phyloP scores from a whole-genome alignment of 2,888 invertebrate genomes.

The Arenicola marina region DNA sequence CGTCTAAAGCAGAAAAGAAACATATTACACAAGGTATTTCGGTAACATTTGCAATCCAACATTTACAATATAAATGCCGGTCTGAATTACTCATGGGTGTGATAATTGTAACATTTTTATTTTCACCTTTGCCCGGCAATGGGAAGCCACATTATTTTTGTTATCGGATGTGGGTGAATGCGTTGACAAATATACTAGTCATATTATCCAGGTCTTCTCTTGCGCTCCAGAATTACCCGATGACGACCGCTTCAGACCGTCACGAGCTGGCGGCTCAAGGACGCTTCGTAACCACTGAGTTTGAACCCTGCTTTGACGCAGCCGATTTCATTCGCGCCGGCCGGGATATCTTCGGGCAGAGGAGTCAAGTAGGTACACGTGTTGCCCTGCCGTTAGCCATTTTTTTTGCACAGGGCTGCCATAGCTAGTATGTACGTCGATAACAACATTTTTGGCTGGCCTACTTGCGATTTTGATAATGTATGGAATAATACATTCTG shows the following conservation, averaged over 20 bases:
- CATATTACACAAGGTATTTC: no score
- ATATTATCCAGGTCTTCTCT: neutral
- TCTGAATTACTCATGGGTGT: no score
- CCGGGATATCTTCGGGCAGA: slow-evolving; percentile 27
- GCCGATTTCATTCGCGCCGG: slow-evolving; percentile 34
- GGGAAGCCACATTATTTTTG: no score
- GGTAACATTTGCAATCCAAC: no score
- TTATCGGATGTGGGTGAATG: neutral
- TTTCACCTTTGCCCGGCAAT: no score
- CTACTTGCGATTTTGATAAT: no score
- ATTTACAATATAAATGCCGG: no score
- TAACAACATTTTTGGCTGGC: no score
- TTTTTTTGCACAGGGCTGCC: neutral
- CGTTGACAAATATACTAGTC: neutral
- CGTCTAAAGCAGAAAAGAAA: no score
- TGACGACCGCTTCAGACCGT: slow-evolving; percentile 18
- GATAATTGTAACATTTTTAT: no score
- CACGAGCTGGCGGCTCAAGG: slow-evolving; percentile 28
- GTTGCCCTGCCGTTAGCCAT: neutral
- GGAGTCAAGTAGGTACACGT: slow-evolving; percentile 30
- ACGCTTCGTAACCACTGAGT: slow-evolving; percentile 34
- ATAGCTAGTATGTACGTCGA: no score
- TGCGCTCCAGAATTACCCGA: slow-evolving; percentile 24
- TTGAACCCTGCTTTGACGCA: slow-evolving; percentile 38
- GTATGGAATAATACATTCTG: no score